These are phyloP conservation scores for Leucophora obtusa DNA, from an alignment of 2,888 invertebrate species.

Conservation along the genomic window DNA sequence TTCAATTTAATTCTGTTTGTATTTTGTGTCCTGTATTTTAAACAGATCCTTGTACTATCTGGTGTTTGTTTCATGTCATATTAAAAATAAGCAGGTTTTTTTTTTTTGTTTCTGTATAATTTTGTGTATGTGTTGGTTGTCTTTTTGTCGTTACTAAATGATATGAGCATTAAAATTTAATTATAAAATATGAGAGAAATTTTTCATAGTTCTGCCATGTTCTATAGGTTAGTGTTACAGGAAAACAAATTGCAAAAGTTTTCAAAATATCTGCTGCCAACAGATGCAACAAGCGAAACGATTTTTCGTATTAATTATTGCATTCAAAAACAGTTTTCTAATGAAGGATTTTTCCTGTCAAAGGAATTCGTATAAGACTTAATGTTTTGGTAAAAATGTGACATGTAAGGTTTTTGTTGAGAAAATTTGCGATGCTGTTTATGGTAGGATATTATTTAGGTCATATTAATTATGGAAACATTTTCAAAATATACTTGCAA, in stretches of 20 bases:
- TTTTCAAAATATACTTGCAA: too few relatives aligned
- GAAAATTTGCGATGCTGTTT: too few relatives aligned
- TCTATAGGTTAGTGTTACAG: slow-evolving; percentile 52
- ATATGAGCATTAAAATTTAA: slow-evolving; percentile 60
- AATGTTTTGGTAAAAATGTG: too few relatives aligned
- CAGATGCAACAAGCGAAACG: not conserved
- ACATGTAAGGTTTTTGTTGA: too few relatives aligned
- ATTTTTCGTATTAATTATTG: not conserved
- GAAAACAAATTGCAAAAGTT: not conserved
- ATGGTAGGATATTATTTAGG: too few relatives aligned
- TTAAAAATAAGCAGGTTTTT: slow-evolving; percentile 34
- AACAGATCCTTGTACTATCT: slow-evolving; percentile 40
- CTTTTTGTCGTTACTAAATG: slow-evolving; percentile 35
- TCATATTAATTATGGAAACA: too few relatives aligned
- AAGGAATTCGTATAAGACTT: too few relatives aligned
- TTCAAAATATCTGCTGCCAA: not conserved
- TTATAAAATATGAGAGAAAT: slow-evolving; percentile 54
- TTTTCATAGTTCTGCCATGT: slow-evolving; percentile 15
- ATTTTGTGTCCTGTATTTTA: slow-evolving; percentile 39
- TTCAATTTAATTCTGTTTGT: slow-evolving; percentile 32
- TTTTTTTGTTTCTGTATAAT: slow-evolving; percentile 13
- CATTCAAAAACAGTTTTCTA: not conserved
- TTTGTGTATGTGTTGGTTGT: slow-evolving; percentile 2
- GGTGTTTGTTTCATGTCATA: slow-evolving; percentile 52
- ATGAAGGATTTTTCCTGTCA: too few relatives aligned